Base-by-base conservation (phyloP, 2,888 invertebrate species). In the Drosophila conformis region DNA sequence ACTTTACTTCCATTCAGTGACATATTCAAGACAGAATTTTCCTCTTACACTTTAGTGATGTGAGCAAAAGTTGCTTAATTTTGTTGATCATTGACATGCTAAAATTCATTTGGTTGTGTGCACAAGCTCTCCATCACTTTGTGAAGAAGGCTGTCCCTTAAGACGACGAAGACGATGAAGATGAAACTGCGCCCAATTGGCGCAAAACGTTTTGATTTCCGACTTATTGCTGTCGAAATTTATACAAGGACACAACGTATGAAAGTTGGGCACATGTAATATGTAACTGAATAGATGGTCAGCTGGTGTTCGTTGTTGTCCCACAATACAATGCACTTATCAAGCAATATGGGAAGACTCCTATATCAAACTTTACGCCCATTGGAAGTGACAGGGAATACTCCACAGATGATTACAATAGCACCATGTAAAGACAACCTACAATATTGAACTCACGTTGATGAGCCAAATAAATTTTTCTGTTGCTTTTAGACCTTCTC, bases 161-260 rank as follows among this genome's bases (percentile, higher is more conserved):
- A 52, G 59, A 52, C 51, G 65, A 46, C 68, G 66, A 64, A 66
- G 70, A 71, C 70, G 72, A 76, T 66, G 67, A 72, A 40, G 38
- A 46, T 7, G 49, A 25, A 78, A 76, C 60, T 74, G 72, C 78
- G 73, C 65, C 82, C 85, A 83, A 83, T 88, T 91, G 83, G 59
- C 61, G 77, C 76, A 71, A 85, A 87, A 77, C 76, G 72, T 71
- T 81, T 87, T 76, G 78, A 76, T 81, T 90, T 80, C 78, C 84
- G 76, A 79, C 68, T 83, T 78, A 80, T 62, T 82, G 83, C 82
- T 80, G 76, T 82, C 86, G 73, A 77, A 73, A 36, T 8, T 54
- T n/a, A 73, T 62, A 77, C 35, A 46, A 58, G 36, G 33, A 38
- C 40, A 25, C 27, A 15, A 38, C 21, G 36, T 27, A 15, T 25